A percentile compares a stretch with the other conserved stretches of the same genome.
Evolutionary conservation across 1,140 invertebrate genomes (phyloP).

Genomic region (Cataglyphis hispanica): DNA sequence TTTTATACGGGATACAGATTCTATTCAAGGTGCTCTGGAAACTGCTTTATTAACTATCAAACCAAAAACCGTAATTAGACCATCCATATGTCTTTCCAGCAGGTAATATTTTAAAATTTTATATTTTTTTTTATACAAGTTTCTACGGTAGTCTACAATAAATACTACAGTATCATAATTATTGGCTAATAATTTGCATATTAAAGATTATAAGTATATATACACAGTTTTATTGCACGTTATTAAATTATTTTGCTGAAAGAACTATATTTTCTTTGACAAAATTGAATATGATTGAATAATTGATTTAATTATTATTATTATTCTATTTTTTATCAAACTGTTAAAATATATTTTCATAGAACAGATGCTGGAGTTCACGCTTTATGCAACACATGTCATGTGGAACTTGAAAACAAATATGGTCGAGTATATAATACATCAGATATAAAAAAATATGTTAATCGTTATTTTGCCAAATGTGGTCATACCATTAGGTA

Average conservation of each 20-base stretch:
- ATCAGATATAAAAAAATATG: constrained; percentile 79
- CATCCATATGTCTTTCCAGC: constrained; percentile 88
- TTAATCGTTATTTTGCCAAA: constrained; percentile 88
- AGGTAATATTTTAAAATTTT: constrained; percentile 85
- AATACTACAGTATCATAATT: background rate
- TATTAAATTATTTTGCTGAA: too few relatives aligned
- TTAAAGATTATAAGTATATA: background rate
- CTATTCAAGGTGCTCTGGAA: constrained; percentile 90
- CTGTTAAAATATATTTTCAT: constrained; percentile 70
- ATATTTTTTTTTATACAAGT: constrained; percentile 37
- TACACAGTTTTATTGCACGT: background rate
- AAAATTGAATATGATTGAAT: too few relatives aligned
- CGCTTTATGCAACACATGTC: constrained; percentile 88
- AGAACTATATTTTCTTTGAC: too few relatives aligned
- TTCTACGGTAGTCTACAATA: constrained; percentile 11
- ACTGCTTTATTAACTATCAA: constrained; percentile 86
- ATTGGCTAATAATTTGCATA: background rate
- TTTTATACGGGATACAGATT: constrained; percentile 83
- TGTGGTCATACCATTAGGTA: constrained; percentile 85
- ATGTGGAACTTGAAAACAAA: constrained; percentile 88
- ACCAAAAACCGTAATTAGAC: constrained; percentile 83
- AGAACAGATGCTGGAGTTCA: constrained; percentile 92
- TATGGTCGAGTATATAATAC: constrained; percentile 86
- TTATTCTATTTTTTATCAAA: background rate
- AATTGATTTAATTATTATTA: too few relatives aligned